Conservation (phyloP, 92 coral and sea anemone species). For the Epizoanthus fatuus region DNA sequence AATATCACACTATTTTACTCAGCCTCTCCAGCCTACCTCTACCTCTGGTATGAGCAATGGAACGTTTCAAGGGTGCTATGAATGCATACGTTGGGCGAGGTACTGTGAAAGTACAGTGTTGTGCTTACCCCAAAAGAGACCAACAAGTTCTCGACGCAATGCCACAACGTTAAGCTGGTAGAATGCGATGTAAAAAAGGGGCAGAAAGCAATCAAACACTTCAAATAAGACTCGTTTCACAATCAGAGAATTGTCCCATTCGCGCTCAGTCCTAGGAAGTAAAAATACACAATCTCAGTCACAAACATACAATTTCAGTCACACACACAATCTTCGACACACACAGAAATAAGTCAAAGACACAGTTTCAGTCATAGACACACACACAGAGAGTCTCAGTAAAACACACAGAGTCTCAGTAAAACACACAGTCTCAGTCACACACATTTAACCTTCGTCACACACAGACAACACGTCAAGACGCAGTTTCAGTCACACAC, state of each 20-base stretch:
- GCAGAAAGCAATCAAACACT: conserved; percentile 97
- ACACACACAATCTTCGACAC: background rate
- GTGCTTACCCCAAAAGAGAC: conserved; percentile 95
- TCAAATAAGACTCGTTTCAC: conserved; percentile 97
- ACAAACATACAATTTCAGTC: background rate
- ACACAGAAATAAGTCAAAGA: background rate
- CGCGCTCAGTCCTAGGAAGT: conserved; percentile 88
- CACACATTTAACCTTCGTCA: too few species aligned
- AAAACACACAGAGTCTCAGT: too few species aligned
- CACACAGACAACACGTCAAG: too few species aligned
- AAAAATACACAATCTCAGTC: background rate
- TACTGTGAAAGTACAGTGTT: background rate
- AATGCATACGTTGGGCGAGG: background rate
- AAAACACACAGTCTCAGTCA: too few species aligned
- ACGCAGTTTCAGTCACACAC: too few species aligned
- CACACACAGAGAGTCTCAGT: background rate
- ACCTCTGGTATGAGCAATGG: background rate
- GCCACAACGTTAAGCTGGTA: conserved; percentile 99
- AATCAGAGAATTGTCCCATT: conserved; percentile 96
- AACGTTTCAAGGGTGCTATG: background rate
- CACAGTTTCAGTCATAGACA: background rate
- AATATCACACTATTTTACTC: too few species aligned
- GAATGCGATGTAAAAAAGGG: conserved; percentile 97
- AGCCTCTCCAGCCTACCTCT: too few species aligned
- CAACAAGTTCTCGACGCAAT: conserved; percentile 93